Percentiles rank a stretch among this genome's conserved stretches.
phyloP scores from a whole-genome alignment of 2,888 invertebrate species.

The Stenurella melanura region DNA sequence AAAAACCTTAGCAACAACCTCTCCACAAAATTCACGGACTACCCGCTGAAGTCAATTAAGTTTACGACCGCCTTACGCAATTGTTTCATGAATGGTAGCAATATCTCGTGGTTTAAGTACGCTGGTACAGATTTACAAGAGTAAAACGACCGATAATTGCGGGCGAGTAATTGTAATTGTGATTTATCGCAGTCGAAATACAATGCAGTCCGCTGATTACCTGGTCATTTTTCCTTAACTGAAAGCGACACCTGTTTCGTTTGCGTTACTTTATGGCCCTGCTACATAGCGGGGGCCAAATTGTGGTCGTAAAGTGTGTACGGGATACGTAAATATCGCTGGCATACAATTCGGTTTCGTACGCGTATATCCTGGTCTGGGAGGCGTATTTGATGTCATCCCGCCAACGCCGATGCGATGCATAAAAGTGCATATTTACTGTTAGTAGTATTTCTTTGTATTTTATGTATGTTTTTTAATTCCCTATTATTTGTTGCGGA shows the following conservation, averaged over 20 bases:
- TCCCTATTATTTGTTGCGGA: background rate
- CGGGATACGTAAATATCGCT: background rate
- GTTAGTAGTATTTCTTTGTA: background rate
- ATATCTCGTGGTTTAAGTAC: slow-evolving; percentile 10
- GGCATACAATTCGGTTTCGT: background rate
- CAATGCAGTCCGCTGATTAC: slow-evolving; percentile 30
- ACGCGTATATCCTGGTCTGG: background rate
- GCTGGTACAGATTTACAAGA: slow-evolving; percentile 8
- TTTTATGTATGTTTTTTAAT: background rate
- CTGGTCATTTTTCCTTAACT: slow-evolving; percentile 27
- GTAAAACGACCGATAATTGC: background rate
- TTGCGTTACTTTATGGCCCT: background rate
- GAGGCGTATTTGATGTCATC: background rate
- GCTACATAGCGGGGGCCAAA: slow-evolving; percentile 10
- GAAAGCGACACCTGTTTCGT: slow-evolving; percentile 22
- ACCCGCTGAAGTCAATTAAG: background rate
- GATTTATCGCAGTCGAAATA: slow-evolving; percentile 35
- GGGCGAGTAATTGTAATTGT: slow-evolving; percentile 26
- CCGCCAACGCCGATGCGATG: background rate
- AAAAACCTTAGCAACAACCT: background rate
- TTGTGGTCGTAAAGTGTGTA: slow-evolving; percentile 3
- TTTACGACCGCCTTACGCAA: slow-evolving; percentile 11
- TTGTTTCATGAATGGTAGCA: slow-evolving; percentile 9
- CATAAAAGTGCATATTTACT: background rate
- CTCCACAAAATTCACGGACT: background rate